These are phyloP conservation scores for Melanotaenia boesemani DNA, from an alignment of 2,797 vertebrate genomes.

Conservation along the genomic window DNA sequence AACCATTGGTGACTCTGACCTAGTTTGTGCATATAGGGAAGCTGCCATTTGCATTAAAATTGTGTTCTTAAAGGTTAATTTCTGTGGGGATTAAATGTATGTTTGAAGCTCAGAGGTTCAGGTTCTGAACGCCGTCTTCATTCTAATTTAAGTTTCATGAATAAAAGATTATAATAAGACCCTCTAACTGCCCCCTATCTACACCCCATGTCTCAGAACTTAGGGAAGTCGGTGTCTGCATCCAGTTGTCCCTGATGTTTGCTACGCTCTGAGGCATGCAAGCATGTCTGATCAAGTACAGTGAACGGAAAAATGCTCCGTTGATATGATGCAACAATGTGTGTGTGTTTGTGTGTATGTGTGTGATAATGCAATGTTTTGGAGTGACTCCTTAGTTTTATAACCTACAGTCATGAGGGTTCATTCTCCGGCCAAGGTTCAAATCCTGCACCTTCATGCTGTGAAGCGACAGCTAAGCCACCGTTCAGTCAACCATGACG, in stretches of 20 bases:
- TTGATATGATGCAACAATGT: not conserved
- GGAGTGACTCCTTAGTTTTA: not conserved
- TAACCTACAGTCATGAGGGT: not conserved
- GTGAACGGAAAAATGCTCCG: not conserved
- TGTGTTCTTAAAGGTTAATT: not conserved
- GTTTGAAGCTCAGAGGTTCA: conserved; percentile 1
- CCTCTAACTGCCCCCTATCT: not conserved
- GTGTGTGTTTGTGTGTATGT: not conserved
- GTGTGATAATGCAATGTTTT: not conserved
- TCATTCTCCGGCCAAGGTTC: not conserved
- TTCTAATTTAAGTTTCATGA: not conserved
- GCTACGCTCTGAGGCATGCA: not conserved
- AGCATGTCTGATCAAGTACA: not conserved
- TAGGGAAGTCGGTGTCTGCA: not conserved
- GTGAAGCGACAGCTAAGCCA: not conserved
- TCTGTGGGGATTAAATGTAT: not conserved
- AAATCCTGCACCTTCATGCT: not conserved
- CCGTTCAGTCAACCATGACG: not conserved
- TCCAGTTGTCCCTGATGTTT: not conserved
- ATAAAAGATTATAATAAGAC: conserved; percentile 17
- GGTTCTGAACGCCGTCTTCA: not conserved
- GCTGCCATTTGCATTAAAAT: not conserved
- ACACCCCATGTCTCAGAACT: not conserved
- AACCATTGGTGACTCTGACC: not conserved
- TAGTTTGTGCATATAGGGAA: not conserved